These are phyloP conservation scores for Melieria crassipennis DNA, from an alignment of 2,888 invertebrate species.

Conservation along the genomic window DNA sequence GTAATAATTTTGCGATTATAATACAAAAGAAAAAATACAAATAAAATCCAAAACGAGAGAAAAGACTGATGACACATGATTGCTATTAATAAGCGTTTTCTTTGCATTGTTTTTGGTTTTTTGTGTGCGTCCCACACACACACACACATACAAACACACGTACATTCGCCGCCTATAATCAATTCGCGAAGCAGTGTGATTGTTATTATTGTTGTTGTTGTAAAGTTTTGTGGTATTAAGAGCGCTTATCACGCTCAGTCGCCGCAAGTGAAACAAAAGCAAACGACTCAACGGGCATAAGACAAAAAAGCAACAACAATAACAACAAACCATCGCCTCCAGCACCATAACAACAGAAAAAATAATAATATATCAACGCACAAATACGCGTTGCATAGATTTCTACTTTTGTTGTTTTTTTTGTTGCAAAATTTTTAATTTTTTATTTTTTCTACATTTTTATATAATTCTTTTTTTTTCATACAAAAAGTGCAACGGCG, in stretches of 20 bases:
- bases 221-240: neutral
- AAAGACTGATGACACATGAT: slow-evolving; percentile 33
- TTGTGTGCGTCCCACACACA: too few relatives aligned
- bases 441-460: neutral
- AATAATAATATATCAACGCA: slow-evolving; percentile 26
- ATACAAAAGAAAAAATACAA: neutral
- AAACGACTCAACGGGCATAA: neutral
- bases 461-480: slow-evolving; percentile 8
- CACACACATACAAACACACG: too few relatives aligned
- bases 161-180: neutral
- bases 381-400: slow-evolving; percentile 24
- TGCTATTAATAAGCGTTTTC: neutral
- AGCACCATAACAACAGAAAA: too few relatives aligned
- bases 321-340: too few relatives aligned
- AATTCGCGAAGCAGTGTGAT: neutral
- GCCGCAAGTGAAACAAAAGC: neutral
- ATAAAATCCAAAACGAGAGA: neutral
- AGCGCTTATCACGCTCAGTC: slow-evolving; percentile 13
- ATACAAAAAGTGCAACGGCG: neutral
- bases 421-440: neutral
- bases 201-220: neutral
- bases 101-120: too few relatives aligned
- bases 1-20: slow-evolving; percentile 3
- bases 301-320: neutral
- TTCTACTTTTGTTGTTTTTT: neutral